Base-by-base conservation (phyloP, 2,113 vertebrate genomes). In the Hippocampus guttulatus region DNA sequence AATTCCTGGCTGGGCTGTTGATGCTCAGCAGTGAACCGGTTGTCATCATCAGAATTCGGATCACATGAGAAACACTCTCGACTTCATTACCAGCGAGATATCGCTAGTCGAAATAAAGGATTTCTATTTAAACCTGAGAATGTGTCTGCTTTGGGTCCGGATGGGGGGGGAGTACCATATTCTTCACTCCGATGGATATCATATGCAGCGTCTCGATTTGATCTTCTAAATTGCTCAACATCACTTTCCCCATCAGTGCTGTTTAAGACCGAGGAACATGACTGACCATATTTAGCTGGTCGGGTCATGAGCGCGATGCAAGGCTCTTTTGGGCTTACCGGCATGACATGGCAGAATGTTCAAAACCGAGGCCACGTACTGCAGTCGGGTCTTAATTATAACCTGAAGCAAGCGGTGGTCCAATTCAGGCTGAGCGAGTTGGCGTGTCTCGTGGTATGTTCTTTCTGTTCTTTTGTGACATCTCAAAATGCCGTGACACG, bases 1-100 rank as follows among this genome's bases (percentile, higher is more conserved):
- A 90, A 87, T 74, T 88, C 90, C 45, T 93, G 92, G 92, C 88
- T 93, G 43, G 90, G 91, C 2, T 93, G 91, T 81, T 90, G 75
- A 91, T 80, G 64, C 63, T 10, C 45, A 68, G 27, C 40, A 64
- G 40, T 64, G 25, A 60, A 27, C 25, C 18, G 25, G 57, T 5
- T 15, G 15, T 30, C 25, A 1, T 57, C 55, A 57, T 3, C 55
- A 8, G 23, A 57, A 10, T 23, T 30, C 5, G 27, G 54, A 47
- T 1, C 18, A 40, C 23, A 60, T 58, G 8, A 45, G 27, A 62
- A 45, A 74, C 40, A 68, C 57, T 73, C 65, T 77, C 27, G 2
- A 38, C 33, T 54, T 43, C 49, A 61, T 60, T 9, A 25, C 14
- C 67, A 75, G 58, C 7, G 20, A 69, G 33, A 14, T 5, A 30